Evolutionary conservation across 2,113 vertebrate species (phyloP).

Genomic region (Ammodytes marinus): DNA sequence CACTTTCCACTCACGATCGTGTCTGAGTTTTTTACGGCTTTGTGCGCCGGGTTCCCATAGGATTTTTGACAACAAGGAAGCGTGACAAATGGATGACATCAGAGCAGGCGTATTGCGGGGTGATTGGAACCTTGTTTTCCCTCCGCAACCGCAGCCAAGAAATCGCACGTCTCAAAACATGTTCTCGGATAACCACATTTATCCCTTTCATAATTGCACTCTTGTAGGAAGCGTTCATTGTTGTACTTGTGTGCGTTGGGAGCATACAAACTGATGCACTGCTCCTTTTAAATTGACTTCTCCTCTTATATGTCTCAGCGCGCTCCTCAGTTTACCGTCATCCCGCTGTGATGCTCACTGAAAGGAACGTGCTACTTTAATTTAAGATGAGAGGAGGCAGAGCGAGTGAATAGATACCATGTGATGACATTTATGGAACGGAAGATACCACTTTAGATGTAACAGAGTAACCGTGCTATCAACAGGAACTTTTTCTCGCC

Average conservation of each 20-base stretch:
- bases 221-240: constrained; percentile 51
- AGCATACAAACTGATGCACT: constrained; percentile 29
- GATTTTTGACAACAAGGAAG: constrained; percentile 50
- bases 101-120: constrained; percentile 49
- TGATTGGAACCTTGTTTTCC: constrained; percentile 64
- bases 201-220: constrained; percentile 64
- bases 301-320: constrained; percentile 33
- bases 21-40: constrained; percentile 44
- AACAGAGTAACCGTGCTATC: constrained; percentile 44
- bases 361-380: constrained; percentile 59
- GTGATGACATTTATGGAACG: constrained; percentile 65
- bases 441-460: constrained; percentile 59
- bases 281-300: constrained; percentile 44
- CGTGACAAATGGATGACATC: constrained; percentile 76
- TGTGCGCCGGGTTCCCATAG: constrained; percentile 10
- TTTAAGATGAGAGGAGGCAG: constrained; percentile 49
- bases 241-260: constrained; percentile 25
- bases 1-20: constrained; percentile 51
- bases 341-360: constrained; percentile 35
- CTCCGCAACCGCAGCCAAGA: constrained; percentile 47
- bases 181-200: constrained; percentile 46
- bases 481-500: constrained; percentile 25
- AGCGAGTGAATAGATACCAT: constrained; percentile 53
- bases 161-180: constrained; percentile 62
- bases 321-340: constrained; percentile 57